Percentiles rank a stretch among this genome's conserved stretches.
Evolutionary conservation across 1,140 invertebrate species (phyloP).

Genomic region (Trypoxylus dichotomus): DNA sequence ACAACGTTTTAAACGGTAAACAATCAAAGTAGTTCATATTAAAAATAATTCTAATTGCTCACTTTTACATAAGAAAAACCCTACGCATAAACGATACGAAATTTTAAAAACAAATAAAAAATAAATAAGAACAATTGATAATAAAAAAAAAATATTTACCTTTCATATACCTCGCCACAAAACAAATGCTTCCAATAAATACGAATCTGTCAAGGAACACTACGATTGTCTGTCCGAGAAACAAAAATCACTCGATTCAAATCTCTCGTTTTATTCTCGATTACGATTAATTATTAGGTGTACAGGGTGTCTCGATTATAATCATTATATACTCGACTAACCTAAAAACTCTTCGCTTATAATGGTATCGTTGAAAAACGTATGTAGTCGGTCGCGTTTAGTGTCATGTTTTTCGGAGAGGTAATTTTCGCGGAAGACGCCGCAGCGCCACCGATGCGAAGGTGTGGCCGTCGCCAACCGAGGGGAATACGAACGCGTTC

Average conservation of each 20-base stretch:
- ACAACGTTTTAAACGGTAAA: no score
- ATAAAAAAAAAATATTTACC: no score
- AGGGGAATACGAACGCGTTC: slow-evolving; percentile 1
- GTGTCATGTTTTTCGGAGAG: slow-evolving; percentile 20
- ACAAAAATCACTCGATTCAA: background rate
- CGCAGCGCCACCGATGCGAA: slow-evolving; percentile 30
- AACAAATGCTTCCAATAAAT: no score
- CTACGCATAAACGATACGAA: no score
- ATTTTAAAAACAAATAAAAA: no score
- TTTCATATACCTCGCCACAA: no score
- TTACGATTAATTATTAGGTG: slow-evolving; percentile 22
- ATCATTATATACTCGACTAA: slow-evolving; percentile 29
- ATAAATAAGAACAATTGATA: no score
- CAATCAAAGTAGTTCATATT: no score
- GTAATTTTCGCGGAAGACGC: slow-evolving; percentile 28
- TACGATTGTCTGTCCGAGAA: no score
- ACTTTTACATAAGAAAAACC: no score
- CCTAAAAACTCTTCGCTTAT: slow-evolving; percentile 35
- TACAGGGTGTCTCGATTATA: slow-evolving; percentile 3
- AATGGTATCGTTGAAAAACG: slow-evolving; percentile 26
- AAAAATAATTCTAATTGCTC: no score
- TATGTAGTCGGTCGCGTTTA: slow-evolving; percentile 12
- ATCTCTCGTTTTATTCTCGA: background rate
- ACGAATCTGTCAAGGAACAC: no score
- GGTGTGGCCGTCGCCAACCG: slow-evolving; percentile 11